Evolutionary conservation across 2,113 vertebrate genomes (phyloP), one percentile per base, ranked within the genome.

Genomic region (Rhineura floridana): DNA sequence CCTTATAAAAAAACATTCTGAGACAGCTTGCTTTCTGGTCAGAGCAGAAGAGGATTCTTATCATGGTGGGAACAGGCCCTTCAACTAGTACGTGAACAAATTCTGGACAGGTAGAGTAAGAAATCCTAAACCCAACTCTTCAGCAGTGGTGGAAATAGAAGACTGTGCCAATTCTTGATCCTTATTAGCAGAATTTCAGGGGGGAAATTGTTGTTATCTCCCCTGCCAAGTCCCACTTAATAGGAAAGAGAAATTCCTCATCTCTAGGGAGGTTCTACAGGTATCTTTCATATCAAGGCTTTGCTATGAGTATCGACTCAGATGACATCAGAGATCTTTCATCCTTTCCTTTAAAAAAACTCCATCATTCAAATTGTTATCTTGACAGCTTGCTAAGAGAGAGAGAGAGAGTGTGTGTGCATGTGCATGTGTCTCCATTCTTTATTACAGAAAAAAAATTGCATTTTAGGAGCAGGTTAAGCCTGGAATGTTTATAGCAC

Each of bases 381-480:
- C 65, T 63, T 79, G 85, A 48, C 46, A 91, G 86, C 23, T 87
- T 3, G 0, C 59, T 39, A 63, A 52, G 33, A 69, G n/a, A n/a
- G n/a, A n/a, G n/a, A n/a, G n/a, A n/a, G n/a, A n/a, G n/a, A 83
- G 25, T 82, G 65, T 13, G 52, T 5, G 10, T 69, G 48, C 6
- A 78, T 6, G 12, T 13, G 44, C 3, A 19, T 28, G 48, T 79
- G 77, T 79, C 30, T 70, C 44, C 33, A 36, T 73, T 84, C 46
- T 42, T 90, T 73, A 12, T 86, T 59, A 87, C 83, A 11, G 79
- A 13, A 12, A 0, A 0, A 0, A 42, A 13, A 1, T 19, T 4
- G 12, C 63, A 23, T 69, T 69, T 83, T 70, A 33, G 33, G 63
- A 70, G 44, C n/a, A 50, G 46, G 25, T 50, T 63, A 79, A n/a